Evolutionary conservation across 2,797 vertebrate species (phyloP), one percentile per base, ranked within the genome.

Genomic region (Acridotheres tristis): DNA sequence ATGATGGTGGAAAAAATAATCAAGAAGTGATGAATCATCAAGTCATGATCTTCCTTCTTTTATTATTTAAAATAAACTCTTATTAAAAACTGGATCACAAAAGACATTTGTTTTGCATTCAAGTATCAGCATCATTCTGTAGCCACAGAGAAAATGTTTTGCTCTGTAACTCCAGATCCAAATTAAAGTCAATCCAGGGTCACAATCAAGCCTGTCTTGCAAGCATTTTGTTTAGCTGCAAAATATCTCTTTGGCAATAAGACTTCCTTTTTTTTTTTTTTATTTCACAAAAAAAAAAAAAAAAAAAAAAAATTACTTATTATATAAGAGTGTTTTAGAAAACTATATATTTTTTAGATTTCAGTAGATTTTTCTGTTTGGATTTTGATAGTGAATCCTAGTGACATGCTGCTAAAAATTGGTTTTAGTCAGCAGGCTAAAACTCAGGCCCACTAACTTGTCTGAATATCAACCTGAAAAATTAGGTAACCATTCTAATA

Each of bases 291-390:
- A 58, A 58, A 36, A 38, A 38, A 38, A 38, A 38, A 38, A 38
- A 38, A 10, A 16, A 2, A 51, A 51, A 29, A 51, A 18, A 25
- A 26, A 26, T 1, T 16, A 42, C 3, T 63, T 85, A 36, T 40
- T 27, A 22, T 48, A 27, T 16, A 13, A 13, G 61, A 16, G 5
- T 55, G 9, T 53, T 13, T 43, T 85, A 51, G 27, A 83, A 65
- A 83, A 69, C 4, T 5, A 3, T 29, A 23, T 0, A 0, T 0
- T 26, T 45, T 61, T 78, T 51, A 21, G 15, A 69, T 65, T 66
- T 25, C 61, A 73, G 15, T 47, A 42, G 30, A 54, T 40, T 74
- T 65, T 88, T 73, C 38, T 51, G 4, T 51, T 80, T 58, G 57
- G 12, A 27, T 83, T 76, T 93, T 88, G 22, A 48, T 62, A 83